phyloP scores from a whole-genome alignment of 2,113 vertebrate species.

The Dendropsophus ebraccatus region DNA sequence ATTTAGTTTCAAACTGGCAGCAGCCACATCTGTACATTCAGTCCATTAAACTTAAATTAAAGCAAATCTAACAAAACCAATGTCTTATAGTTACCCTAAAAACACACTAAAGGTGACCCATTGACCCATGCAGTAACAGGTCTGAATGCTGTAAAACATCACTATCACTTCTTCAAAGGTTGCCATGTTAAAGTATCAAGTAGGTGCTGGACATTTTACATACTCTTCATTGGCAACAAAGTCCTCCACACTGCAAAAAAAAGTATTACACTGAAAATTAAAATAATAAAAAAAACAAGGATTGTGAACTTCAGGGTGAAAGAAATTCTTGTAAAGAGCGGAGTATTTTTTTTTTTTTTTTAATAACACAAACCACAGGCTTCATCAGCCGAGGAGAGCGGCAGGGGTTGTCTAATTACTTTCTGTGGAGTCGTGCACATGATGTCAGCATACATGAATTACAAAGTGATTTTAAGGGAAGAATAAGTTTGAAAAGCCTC shows the following conservation, averaged over 20 bases:
- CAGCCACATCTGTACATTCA: no score
- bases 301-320: slow-evolving; percentile 45
- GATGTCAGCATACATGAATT: slow-evolving; percentile 45
- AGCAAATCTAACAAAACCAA: no score
- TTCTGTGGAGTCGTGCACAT: slow-evolving; percentile 38
- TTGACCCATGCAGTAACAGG: no score
- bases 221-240: background rate
- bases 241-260: background rate
- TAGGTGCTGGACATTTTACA: background rate
- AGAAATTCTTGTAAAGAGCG: slow-evolving; percentile 39
- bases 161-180: no score
- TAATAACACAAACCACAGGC: slow-evolving; percentile 53
- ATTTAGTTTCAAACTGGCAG: no score
- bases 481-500: slow-evolving; percentile 51
- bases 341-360: slow-evolving; percentile 46
- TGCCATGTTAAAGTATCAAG: no score
- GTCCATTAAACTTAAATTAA: no score
- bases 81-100: no score
- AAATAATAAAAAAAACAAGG: background rate
- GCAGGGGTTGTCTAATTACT: slow-evolving; percentile 57
- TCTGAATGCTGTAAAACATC: no score
- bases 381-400: slow-evolving; percentile 38
- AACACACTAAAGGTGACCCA: no score
- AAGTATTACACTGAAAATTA: background rate
- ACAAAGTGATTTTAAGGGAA: slow-evolving; percentile 55